phyloP scores from a whole-genome alignment of 2,797 vertebrate genomes.

The Glossophaga mutica region DNA sequence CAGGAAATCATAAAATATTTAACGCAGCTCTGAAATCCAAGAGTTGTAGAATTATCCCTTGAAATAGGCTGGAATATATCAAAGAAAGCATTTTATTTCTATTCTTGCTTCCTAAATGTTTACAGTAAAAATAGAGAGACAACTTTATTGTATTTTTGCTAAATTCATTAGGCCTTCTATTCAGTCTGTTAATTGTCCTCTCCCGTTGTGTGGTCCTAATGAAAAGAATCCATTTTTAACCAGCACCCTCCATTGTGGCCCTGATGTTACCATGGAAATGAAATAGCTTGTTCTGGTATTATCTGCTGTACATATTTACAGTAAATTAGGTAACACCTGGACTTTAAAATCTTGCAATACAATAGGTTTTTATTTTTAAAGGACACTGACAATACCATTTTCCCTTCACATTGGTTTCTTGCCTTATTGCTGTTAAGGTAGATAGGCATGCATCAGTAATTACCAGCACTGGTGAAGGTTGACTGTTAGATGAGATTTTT shows the following conservation, averaged over 20 bases:
- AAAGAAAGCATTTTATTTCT: conserved; percentile 14
- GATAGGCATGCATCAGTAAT: not conserved
- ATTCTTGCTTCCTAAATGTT: conserved; percentile 28
- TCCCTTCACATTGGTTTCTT: conserved; percentile 24
- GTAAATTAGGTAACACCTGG: conserved; percentile 20
- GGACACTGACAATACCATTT: not conserved
- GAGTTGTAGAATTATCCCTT: not conserved
- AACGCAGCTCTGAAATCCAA: conserved; percentile 19
- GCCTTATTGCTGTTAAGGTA: not conserved
- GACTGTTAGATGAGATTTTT: not conserved
- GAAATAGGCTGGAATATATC: not conserved
- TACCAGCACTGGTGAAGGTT: not conserved
- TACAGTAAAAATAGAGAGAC: conserved; percentile 47
- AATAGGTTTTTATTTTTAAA: conserved; percentile 37
- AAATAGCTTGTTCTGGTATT: conserved; percentile 46
- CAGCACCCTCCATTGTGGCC: not conserved
- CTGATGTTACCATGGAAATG: conserved; percentile 55
- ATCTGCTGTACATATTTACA: conserved; percentile 42
- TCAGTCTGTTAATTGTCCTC: conserved; percentile 49
- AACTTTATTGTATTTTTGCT: conserved; percentile 48
- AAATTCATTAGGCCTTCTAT: conserved; percentile 31
- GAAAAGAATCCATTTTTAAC: conserved; percentile 65
- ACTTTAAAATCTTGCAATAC: conserved; percentile 24
- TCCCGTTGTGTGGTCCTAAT: conserved; percentile 61
- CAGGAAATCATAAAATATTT: conserved; percentile 35